A percentile compares a stretch with the other conserved stretches of the same genome.
Evolutionary conservation across 2,797 vertebrate species (phyloP).

Genomic region (Coreius guichenoti): DNA sequence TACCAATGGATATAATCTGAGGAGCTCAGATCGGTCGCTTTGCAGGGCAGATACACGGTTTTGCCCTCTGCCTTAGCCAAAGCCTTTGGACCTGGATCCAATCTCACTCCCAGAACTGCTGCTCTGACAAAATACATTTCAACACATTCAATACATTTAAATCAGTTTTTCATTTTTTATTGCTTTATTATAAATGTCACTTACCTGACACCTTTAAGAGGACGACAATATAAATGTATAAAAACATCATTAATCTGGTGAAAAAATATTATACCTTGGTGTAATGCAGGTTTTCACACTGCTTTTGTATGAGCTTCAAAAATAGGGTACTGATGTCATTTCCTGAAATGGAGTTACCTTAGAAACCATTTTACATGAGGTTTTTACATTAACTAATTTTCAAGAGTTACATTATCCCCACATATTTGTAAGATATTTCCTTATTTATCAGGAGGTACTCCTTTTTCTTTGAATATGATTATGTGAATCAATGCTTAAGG

Average conservation of each 20-base stretch:
- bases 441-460: neutral
- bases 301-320: slow-evolving; percentile 2
- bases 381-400: neutral
- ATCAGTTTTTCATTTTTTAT: neutral
- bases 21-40: fast-evolving
- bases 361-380: neutral
- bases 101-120: slow-evolving; percentile 11
- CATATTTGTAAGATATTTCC: neutral
- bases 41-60: slow-evolving; percentile 24
- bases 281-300: neutral
- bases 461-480: neutral
- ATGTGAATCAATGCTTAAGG: neutral
- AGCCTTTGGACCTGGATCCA: neutral
- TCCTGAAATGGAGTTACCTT: slow-evolving; percentile 13
- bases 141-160: neutral
- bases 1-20: slow-evolving; percentile 47
- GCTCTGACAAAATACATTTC: slow-evolving; percentile 25
- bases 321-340: slow-evolving; percentile 34
- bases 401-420: neutral
- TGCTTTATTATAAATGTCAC: neutral
- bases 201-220: slow-evolving; percentile 22
- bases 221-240: slow-evolving; percentile 15
- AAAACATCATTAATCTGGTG: slow-evolving; percentile 2
- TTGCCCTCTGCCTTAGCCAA: slow-evolving; percentile 22
- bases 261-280: neutral